These are phyloP conservation scores for Ophiothrix spiculata DNA, from an alignment of 35 echinoderm and acorn worm genomes.

Conservation along the genomic window DNA sequence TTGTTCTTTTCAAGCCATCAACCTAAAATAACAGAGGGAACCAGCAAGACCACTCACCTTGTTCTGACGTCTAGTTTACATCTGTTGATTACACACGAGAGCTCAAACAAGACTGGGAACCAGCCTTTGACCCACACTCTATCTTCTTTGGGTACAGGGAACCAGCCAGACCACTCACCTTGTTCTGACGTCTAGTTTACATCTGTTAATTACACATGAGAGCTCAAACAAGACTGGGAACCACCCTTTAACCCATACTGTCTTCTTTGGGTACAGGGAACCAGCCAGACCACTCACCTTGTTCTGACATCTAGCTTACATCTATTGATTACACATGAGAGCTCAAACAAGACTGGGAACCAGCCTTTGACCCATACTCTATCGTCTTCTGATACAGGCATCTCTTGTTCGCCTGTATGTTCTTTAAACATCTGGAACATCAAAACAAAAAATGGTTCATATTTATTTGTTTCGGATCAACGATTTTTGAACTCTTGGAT, in stretches of 20 bases:
- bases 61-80: constrained; percentile 99
- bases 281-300: constrained; percentile 75
- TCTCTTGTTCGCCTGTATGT: constrained; percentile 90
- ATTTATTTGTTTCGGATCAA: no score
- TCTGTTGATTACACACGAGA: constrained; percentile 97
- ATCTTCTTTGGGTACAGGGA: constrained; percentile 81
- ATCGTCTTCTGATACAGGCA: constrained; percentile 79
- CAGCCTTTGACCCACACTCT: constrained; percentile 98
- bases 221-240: constrained; percentile 98
- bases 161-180: constrained; percentile 72
- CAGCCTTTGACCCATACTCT: constrained; percentile 98
- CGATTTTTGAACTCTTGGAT: no score
- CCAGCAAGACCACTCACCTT: constrained; percentile 48
- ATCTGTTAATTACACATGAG: constrained; percentile 96
- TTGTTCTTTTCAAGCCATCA: no score
- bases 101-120: constrained; percentile 98
- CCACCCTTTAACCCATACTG: constrained; percentile 98
- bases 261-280: constrained; percentile 54
- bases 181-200: constrained; percentile 98
- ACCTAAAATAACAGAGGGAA: no score
- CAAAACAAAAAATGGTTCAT: no score
- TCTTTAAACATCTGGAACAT: constrained; percentile 91
- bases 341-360: constrained; percentile 99
- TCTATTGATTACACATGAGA: constrained; percentile 98
- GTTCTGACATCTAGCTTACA: constrained; percentile 99